Evolutionary conservation across 2,113 vertebrate genomes (phyloP), one percentile per base, ranked within the genome.

Genomic region (Rhodinocichla rosea): DNA sequence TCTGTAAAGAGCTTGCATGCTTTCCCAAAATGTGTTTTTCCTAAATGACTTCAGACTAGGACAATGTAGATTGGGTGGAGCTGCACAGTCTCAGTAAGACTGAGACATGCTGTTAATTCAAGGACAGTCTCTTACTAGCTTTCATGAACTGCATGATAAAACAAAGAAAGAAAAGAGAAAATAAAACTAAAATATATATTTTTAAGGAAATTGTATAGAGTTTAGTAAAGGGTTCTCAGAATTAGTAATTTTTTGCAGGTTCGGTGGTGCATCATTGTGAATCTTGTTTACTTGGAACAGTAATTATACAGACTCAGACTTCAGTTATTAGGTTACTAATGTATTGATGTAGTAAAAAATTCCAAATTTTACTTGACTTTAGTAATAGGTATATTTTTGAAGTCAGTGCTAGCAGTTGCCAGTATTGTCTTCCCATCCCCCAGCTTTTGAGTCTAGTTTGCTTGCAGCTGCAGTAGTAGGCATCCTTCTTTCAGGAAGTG

Each of bases 401-500:
- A 94, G 23, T 42, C 67, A 14, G 63, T 91, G 84, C 85, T 97
- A 91, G 87, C 95, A 97, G 94, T 92, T 93, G 77, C 92, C 83
- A 32, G 56, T 79, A 68, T 62, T 12, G 55, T 77, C 64, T 75
- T 71, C 94, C 96, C 95, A 71, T 96, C 97, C 97, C 97, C 96
- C 94, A 94, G 90, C 87, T 63, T 90, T 56, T 45, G 62, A 60
- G 67, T 67, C 94, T 94, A 35, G 91, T 95, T 97, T 97, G 96
- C 97, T 96, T 96, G 95, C 97, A 98, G 98, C 98, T 97, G 98
- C 97, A 96, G 56, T 91, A 84, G 97, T 98, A 97, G 97, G 96
- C 97, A 98, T 98, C 96, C 96, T 97, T 98, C 96, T 97, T 98
- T 97, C 97, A 97, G 98, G 97, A 98, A 98, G 97, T 98, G 98